phyloP scores from a whole-genome alignment of 2,113 vertebrate species.

The Donacobius atricapilla region DNA sequence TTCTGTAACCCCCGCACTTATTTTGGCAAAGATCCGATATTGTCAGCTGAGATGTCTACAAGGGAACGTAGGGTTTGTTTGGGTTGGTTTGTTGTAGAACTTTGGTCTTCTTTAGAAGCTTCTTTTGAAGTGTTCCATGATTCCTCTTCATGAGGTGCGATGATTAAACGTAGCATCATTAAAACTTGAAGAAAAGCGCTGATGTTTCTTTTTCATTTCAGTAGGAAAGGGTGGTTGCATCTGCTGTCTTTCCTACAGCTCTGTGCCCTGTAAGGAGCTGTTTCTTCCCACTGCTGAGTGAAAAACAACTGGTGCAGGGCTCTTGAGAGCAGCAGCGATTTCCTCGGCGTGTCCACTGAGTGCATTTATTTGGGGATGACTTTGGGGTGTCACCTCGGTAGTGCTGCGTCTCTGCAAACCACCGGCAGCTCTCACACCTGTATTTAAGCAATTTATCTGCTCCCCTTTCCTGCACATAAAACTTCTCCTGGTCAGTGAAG shows the following conservation, averaged over 20 bases:
- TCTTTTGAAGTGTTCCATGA: not conserved
- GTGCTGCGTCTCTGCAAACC: not conserved
- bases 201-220: not conserved
- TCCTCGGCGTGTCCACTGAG: not conserved
- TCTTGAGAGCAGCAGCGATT: not conserved
- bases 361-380: not conserved
- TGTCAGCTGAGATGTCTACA: not conserved
- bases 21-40: not conserved
- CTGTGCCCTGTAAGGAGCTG: not conserved
- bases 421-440: not conserved
- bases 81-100: not conserved
- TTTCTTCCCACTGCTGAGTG: not conserved
- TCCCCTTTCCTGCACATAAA: not conserved
- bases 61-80: not conserved
- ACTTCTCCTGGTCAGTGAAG: not conserved
- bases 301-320: not conserved
- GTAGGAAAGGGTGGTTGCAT: not conserved
- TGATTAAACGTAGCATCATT: not conserved
- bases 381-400: not conserved
- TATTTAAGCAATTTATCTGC: not conserved
- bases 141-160: not conserved
- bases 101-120: not conserved
- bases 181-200: not conserved
- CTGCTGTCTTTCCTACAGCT: not conserved
- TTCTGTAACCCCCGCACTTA: not conserved